Percentiles rank a stretch among this genome's conserved stretches.
These are phyloP conservation scores for Thalpophila matura DNA, from an alignment of 2,888 invertebrate species.

Conservation along the genomic window DNA sequence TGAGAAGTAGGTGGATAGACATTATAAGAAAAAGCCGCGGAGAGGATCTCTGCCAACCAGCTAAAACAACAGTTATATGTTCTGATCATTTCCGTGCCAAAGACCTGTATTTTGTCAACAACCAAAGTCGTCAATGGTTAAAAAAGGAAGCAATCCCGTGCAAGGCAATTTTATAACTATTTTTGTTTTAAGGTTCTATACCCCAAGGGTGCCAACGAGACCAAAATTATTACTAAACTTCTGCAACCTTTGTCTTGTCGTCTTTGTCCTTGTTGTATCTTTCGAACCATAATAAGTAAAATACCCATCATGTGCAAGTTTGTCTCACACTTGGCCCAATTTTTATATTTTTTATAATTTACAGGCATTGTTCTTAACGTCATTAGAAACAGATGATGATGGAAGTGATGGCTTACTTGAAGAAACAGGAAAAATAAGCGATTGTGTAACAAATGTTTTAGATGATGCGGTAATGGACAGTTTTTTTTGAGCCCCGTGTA, in stretches of 20 bases:
- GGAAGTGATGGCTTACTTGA: constrained; percentile 18
- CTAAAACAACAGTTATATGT: constrained; percentile 46
- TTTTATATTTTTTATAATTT: constrained; percentile 16
- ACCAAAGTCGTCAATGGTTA: constrained; percentile 39
- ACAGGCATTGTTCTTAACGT: constrained; percentile 40
- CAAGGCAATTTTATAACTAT: constrained; percentile 34
- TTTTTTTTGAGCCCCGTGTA: too few relatives aligned
- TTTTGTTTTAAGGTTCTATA: constrained; percentile 3
- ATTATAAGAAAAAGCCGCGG: constrained; percentile 47
- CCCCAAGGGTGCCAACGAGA: too few relatives aligned
- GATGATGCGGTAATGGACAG: constrained; percentile 1
- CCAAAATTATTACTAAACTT: too few relatives aligned
- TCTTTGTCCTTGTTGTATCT: too few relatives aligned
- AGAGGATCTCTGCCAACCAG: constrained; percentile 44
- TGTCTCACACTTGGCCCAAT: constrained; percentile 1
- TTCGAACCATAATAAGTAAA: too few relatives aligned
- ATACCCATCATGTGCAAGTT: constrained; percentile 6
- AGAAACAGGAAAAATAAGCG: constrained; percentile 23
- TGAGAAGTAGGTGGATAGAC: constrained; percentile 39
- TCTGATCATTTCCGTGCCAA: constrained; percentile 41
- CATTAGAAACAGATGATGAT: constrained; percentile 8
- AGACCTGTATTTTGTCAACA: constrained; percentile 23
- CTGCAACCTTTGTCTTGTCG: too few relatives aligned
- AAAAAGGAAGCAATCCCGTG: constrained; percentile 47
- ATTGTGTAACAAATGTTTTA: constrained; percentile 30